Conservation (phyloP, 2,113 vertebrate genomes). For the Chloroceryle aenea region DNA sequence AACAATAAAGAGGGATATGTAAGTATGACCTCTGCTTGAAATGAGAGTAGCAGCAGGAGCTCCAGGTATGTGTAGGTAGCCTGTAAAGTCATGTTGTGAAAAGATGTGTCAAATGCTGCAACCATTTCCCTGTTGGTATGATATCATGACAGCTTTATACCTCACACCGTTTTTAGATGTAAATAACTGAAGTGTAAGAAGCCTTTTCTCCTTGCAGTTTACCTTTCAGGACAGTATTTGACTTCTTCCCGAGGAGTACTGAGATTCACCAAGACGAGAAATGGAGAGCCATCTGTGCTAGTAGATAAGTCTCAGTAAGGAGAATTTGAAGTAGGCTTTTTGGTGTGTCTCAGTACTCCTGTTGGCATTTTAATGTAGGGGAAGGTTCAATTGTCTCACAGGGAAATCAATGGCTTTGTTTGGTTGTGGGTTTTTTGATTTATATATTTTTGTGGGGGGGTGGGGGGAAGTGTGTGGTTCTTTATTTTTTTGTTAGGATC, state of each 20-base stretch:
- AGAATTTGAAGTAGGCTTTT: not conserved
- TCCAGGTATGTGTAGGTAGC: not conserved
- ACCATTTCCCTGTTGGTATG: not conserved
- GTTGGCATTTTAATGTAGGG: not conserved
- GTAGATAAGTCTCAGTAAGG: not conserved
- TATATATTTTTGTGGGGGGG: too few species aligned
- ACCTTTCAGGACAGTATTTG: not conserved
- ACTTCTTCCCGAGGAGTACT: not conserved
- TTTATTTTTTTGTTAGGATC: not conserved
- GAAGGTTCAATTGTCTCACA: not conserved
- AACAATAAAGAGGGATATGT: not conserved
- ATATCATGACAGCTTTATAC: not conserved
- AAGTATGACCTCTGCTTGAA: not conserved
- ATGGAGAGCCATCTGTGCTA: not conserved
- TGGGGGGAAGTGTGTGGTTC: too few species aligned
- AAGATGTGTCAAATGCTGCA: not conserved
- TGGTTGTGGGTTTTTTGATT: too few species aligned
- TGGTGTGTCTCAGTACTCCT: not conserved
- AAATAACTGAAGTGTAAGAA: not conserved
- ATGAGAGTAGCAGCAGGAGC: not conserved
- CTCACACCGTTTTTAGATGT: not conserved
- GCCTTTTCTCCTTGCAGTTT: not conserved
- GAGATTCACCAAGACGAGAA: not conserved
- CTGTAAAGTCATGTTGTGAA: not conserved
- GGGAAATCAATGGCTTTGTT: not conserved